These are phyloP conservation scores for Camarhynchus parvulus DNA, from an alignment of 2,113 vertebrate genomes.

Conservation along the genomic window DNA sequence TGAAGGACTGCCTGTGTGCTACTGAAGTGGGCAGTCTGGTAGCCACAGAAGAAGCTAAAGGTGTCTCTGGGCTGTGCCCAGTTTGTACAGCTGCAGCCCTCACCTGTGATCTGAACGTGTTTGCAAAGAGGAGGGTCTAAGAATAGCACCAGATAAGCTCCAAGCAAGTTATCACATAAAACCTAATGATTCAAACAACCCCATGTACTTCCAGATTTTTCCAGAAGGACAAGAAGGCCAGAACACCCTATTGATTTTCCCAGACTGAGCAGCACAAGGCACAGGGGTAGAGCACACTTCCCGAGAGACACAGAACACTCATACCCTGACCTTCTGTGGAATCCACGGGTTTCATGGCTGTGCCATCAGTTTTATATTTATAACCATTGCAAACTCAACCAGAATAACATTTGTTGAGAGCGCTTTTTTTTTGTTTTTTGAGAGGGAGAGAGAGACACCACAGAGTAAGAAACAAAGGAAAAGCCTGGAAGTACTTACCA, in stretches of 20 bases:
- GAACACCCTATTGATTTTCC: background rate
- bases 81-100: background rate
- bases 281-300: background rate
- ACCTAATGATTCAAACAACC: background rate
- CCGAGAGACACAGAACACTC: background rate
- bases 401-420: background rate
- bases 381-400: background rate
- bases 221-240: background rate
- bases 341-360: background rate
- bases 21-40: background rate
- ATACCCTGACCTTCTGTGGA: background rate
- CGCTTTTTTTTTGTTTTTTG: background rate
- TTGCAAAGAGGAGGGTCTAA: background rate
- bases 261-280: background rate
- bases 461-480: background rate
- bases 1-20: background rate
- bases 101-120: accelerated
- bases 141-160: background rate
- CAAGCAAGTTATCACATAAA: background rate
- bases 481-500: background rate
- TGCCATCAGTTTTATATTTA: background rate
- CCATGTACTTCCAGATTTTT: background rate
- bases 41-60: background rate
- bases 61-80: background rate
- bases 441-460: background rate